These are phyloP conservation scores for Lymantria monacha DNA, from an alignment of 2,888 invertebrate genomes.

Conservation along the genomic window DNA sequence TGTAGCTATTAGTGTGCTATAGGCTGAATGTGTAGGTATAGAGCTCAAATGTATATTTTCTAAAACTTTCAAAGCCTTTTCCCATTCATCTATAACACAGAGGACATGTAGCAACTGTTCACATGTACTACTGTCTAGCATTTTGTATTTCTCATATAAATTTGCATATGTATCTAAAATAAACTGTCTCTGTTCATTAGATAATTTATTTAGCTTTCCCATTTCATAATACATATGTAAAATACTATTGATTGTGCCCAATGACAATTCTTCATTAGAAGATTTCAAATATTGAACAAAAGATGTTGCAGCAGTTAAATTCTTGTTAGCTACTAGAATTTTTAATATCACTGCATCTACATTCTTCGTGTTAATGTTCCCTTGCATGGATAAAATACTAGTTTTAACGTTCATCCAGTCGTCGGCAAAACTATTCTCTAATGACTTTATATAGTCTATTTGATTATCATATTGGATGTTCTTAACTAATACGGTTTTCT, in stretches of 20 bases:
- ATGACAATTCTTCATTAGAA: constrained; percentile 72
- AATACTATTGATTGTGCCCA: constrained; percentile 82
- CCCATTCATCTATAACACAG: constrained; percentile 85
- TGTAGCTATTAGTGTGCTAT: constrained; percentile 79
- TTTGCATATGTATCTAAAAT: constrained; percentile 76
- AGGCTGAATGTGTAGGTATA: constrained; percentile 70
- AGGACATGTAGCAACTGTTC: constrained; percentile 84
- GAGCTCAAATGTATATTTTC: constrained; percentile 79
- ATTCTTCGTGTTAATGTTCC: constrained; percentile 71
- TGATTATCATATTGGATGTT: constrained; percentile 37
- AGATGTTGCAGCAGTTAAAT: constrained; percentile 76
- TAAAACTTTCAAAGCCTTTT: constrained; percentile 81
- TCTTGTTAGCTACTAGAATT: constrained; percentile 63
- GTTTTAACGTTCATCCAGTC: constrained; percentile 70
- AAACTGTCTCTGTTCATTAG: constrained; percentile 71
- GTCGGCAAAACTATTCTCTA: constrained; percentile 29
- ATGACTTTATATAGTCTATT: constrained; percentile 52
- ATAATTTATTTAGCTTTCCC: constrained; percentile 46
- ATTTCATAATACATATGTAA: constrained; percentile 77
- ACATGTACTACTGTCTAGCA: constrained; percentile 83
- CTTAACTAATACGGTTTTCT: constrained; percentile 11
- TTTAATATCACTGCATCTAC: constrained; percentile 84
- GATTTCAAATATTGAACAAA: constrained; percentile 81
- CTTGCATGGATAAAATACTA: constrained; percentile 56
- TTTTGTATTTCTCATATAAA: constrained; percentile 76